A percentile compares a stretch with the other conserved stretches of the same genome.
phyloP scores from a whole-genome alignment of 37 sponge, comb jelly and placozoan genomes.

The Haliclona indistincta region DNA sequence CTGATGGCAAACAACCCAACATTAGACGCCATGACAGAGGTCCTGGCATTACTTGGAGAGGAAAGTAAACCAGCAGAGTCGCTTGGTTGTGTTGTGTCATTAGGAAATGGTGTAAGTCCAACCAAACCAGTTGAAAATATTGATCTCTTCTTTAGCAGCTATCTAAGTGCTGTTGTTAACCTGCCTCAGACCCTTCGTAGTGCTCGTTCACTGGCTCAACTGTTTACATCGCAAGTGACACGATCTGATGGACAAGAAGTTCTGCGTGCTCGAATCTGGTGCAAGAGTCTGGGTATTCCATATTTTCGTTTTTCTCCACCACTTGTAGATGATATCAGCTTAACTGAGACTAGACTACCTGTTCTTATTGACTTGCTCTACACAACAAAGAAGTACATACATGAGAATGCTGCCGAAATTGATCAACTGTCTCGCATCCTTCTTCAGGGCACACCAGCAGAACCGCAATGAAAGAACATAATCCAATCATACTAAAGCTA shows the following conservation, averaged over 20 bases:
- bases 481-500: too few relatives aligned
- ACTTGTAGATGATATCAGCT: neutral
- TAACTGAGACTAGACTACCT: neutral
- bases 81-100: slow-evolving; percentile 22
- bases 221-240: slow-evolving; percentile 38
- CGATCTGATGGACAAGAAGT: slow-evolving; percentile 42
- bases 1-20: slow-evolving; percentile 77
- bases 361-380: neutral
- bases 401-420: neutral
- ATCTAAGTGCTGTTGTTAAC: neutral
- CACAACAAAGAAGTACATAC: slow-evolving; percentile 6
- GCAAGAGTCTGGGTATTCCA: slow-evolving; percentile 17
- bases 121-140: neutral
- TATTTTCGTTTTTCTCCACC: slow-evolving; percentile 38
- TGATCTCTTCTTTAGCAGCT: neutral
- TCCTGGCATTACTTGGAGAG: slow-evolving; percentile 7
- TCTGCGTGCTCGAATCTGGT: slow-evolving; percentile 43
- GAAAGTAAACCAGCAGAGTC: slow-evolving; percentile 12
- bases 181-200: neutral
- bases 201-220: neutral
- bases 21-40: slow-evolving; percentile 45
- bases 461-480: too few relatives aligned
- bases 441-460: too few relatives aligned
- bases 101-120: slow-evolving; percentile 16
- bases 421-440: too few relatives aligned